A percentile compares a stretch with the other conserved stretches of the same genome.
These are phyloP conservation scores for Chrysemys picta DNA, from an alignment of 2,113 vertebrate genomes.

Conservation along the genomic window DNA sequence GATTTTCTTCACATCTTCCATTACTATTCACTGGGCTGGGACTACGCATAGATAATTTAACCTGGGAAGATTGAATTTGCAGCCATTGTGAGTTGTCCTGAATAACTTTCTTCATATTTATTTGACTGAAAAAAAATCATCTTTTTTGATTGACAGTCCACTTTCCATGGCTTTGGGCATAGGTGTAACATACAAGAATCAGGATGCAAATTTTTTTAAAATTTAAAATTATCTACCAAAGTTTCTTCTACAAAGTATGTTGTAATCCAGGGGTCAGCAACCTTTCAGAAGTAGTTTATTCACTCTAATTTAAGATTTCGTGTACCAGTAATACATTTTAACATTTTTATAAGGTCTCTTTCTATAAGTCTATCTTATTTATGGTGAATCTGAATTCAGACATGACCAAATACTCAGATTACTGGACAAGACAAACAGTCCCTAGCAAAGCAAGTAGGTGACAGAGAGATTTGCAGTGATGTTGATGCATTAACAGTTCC, in stretches of 20 bases:
- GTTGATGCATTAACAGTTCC: not conserved
- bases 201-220: not conserved
- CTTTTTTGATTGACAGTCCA: not conserved
- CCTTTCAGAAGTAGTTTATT: no score
- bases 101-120: not conserved
- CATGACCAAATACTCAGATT: not conserved
- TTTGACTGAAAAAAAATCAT: not conserved
- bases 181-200: not conserved
- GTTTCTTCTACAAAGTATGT: not conserved
- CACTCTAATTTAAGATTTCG: no score
- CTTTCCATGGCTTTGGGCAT: not conserved
- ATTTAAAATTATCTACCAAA: not conserved
- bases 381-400: not conserved
- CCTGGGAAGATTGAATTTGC: not conserved
- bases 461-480: not conserved
- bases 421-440: not conserved
- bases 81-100: not conserved
- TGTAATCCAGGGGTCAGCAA: not conserved
- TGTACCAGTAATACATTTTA: no score
- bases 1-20: not conserved
- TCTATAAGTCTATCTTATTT: not conserved
- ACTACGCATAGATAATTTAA: not conserved
- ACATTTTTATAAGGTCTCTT: no score
- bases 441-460: not conserved
- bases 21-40: not conserved